Conservation (phyloP, 1,140 invertebrate genomes). For the Lysiphlebus fabarum region DNA sequence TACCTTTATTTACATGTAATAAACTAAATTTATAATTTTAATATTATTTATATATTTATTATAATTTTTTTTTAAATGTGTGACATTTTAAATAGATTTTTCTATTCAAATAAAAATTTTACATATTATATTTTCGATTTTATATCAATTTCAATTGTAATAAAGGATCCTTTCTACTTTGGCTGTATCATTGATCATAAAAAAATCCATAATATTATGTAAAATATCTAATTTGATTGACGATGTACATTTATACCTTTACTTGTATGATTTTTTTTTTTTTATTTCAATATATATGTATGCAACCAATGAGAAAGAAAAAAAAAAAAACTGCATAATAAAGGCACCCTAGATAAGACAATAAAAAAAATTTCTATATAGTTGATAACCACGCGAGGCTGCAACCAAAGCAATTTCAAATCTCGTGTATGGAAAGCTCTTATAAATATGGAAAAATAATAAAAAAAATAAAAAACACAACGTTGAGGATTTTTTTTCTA, state of each 20-base stretch:
- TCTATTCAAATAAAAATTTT: too few relatives aligned
- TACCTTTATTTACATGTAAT: too few relatives aligned
- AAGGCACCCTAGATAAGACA: too few relatives aligned
- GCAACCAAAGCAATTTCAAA: too few relatives aligned
- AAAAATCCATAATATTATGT: conserved; percentile 5
- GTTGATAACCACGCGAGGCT: too few relatives aligned
- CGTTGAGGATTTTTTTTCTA: conserved; percentile 1
- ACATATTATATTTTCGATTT: background rate
- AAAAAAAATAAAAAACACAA: background rate
- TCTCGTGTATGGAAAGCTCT: too few relatives aligned
- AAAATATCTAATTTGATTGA: conserved; percentile 13
- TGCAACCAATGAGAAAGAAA: conserved; percentile 16
- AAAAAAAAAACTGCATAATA: background rate
- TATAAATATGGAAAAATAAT: conserved; percentile 30
- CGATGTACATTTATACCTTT: conserved; percentile 14
- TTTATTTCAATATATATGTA: conserved; percentile 1
- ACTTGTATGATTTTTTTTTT: conserved; percentile 33
- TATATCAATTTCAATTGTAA: conserved; percentile 12
- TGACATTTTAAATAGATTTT: too few relatives aligned
- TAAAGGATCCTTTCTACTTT: conserved; percentile 10
- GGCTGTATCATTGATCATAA: conserved; percentile 15
- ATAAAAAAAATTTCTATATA: too few relatives aligned
- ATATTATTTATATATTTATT: too few relatives aligned
- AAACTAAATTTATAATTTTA: too few relatives aligned
- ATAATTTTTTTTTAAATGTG: too few relatives aligned